Percentiles rank a stretch among this genome's conserved stretches.
phyloP scores from a whole-genome alignment of 2,797 vertebrate genomes.

The Periophthalmus magnuspinnatus region DNA sequence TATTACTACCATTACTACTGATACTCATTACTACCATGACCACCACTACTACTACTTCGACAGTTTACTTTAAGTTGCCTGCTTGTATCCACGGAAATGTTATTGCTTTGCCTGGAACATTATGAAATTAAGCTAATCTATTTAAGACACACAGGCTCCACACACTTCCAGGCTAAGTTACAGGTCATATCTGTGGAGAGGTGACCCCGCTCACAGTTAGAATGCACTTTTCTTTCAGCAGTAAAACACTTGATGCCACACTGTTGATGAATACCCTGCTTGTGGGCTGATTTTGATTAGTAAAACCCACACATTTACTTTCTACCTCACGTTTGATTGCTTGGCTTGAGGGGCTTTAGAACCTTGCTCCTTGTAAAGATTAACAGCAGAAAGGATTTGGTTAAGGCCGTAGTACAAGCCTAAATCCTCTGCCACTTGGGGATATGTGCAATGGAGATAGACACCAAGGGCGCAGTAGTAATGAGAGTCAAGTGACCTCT shows the following conservation, averaged over 20 bases:
- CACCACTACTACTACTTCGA: no score
- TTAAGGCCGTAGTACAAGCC: conserved; percentile 44
- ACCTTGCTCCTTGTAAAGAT: conserved; percentile 37
- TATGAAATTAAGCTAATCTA: background rate
- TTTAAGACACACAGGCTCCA: background rate
- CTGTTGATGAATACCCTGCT: background rate
- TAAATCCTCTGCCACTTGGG: conserved; percentile 51
- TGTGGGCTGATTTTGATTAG: background rate
- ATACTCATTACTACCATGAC: no score
- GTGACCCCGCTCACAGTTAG: background rate
- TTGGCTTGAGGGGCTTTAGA: conserved; percentile 35
- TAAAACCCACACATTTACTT: background rate
- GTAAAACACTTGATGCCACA: background rate
- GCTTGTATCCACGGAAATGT: background rate
- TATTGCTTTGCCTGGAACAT: background rate
- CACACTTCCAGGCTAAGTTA: background rate
- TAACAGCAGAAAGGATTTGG: conserved; percentile 45
- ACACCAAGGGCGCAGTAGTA: conserved; percentile 19
- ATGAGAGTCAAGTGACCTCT: conserved; percentile 37
- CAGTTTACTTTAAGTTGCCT: background rate
- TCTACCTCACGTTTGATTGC: conserved; percentile 23
- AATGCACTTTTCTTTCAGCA: background rate
- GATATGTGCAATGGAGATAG: conserved; percentile 38
- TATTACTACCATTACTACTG: no score
- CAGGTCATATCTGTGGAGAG: background rate